Evolutionary conservation across 2,113 vertebrate species (phyloP).

Genomic region (Saguinus midas): DNA sequence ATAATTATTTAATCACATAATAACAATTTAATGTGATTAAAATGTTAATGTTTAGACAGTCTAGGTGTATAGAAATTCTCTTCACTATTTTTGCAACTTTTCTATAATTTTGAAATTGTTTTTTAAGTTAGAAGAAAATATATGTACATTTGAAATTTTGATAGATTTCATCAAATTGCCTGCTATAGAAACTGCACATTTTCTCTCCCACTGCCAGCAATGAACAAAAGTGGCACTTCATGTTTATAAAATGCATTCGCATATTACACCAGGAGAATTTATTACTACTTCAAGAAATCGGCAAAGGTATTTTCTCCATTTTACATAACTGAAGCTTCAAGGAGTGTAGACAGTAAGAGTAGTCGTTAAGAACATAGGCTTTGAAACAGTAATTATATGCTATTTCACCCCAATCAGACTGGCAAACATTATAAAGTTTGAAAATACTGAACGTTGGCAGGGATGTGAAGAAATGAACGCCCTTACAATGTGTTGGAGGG

Average conservation of each 20-base stretch:
- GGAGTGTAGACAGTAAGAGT: conserved; percentile 40
- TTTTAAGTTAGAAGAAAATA: conserved; percentile 46
- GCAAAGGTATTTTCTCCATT: conserved; percentile 32
- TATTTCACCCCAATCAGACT: conserved; percentile 61
- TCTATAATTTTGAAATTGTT: conserved; percentile 17
- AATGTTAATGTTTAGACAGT: not conserved
- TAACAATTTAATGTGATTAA: not conserved
- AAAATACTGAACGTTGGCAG: conserved; percentile 54
- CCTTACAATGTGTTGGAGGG: conserved; percentile 42
- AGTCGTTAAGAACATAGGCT: conserved; percentile 40
- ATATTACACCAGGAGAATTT: not conserved
- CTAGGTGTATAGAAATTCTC: not conserved
- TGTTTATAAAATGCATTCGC: not conserved
- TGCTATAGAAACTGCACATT: not conserved
- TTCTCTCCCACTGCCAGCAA: not conserved
- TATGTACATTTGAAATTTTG: not conserved
- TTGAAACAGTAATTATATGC: conserved; percentile 67
- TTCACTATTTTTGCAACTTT: not conserved
- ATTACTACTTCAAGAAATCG: conserved; percentile 16
- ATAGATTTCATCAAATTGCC: not conserved
- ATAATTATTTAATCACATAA: not conserved
- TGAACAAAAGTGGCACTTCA: not conserved
- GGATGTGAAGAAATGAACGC: conserved; percentile 48
- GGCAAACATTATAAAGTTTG: conserved; percentile 68
- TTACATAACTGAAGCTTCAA: conserved; percentile 51